These are phyloP conservation scores for Cynopterus brachyotis DNA, from an alignment of 2,113 vertebrate genomes.

Conservation along the genomic window DNA sequence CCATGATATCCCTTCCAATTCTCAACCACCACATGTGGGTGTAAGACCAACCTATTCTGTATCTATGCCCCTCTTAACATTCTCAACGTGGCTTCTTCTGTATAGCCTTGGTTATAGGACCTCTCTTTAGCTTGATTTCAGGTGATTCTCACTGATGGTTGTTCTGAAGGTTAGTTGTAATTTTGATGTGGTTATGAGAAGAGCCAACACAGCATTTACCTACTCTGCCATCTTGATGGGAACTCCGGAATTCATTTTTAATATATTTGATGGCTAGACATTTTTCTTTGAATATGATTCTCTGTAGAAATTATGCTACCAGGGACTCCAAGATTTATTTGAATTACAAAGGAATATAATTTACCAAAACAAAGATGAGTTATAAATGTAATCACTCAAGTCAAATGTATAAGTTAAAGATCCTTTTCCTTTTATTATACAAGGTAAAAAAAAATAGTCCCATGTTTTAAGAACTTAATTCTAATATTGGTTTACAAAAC, in stretches of 20 bases:
- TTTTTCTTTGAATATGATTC: constrained; percentile 3
- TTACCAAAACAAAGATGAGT: constrained; percentile 4
- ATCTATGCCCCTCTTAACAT: too few relatives aligned
- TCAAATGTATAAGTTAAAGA: not conserved
- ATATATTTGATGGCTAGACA: not conserved
- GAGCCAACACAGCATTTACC: too few relatives aligned
- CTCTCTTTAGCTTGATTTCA: too few relatives aligned
- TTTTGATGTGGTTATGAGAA: too few relatives aligned
- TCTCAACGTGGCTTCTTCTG: too few relatives aligned
- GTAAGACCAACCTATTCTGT: too few relatives aligned
- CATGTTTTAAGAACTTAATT: constrained; percentile 30
- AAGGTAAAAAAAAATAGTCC: constrained; percentile 19
- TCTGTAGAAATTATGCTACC: not conserved
- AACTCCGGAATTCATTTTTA: not conserved
- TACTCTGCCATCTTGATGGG: too few relatives aligned
- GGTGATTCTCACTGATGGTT: too few relatives aligned
- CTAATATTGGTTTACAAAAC: constrained; percentile 11
- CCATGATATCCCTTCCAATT: too few relatives aligned
- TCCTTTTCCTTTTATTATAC: constrained; percentile 6
- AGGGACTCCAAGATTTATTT: constrained; percentile 3
- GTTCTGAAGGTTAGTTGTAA: too few relatives aligned
- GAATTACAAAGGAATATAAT: not conserved
- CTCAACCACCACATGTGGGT: too few relatives aligned
- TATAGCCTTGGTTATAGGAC: too few relatives aligned
- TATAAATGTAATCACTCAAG: not conserved